A percentile compares a stretch with the other conserved stretches of the same genome.
phyloP scores from a whole-genome alignment of 2,888 invertebrate species.

The Homarus gammarus region DNA sequence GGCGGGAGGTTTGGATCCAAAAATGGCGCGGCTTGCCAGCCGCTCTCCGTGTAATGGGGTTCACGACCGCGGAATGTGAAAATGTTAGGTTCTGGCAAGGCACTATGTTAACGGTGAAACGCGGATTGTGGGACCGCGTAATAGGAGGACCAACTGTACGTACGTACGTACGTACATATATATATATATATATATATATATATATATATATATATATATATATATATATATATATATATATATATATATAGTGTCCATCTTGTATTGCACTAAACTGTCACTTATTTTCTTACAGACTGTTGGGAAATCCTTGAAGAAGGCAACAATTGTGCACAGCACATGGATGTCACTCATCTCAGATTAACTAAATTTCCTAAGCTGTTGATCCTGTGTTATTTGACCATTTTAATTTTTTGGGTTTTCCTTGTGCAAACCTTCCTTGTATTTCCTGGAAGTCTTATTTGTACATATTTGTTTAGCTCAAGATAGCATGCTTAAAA shows the following conservation, averaged over 20 bases:
- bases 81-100: no score
- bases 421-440: slow-evolving; percentile 13
- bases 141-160: no score
- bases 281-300: slow-evolving; percentile 47
- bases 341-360: slow-evolving; percentile 40
- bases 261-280: not conserved
- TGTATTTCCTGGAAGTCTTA: slow-evolving; percentile 14
- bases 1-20: no score
- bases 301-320: slow-evolving; percentile 43
- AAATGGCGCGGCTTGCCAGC: no score
- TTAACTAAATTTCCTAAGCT: slow-evolving; percentile 10
- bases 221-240: not conserved
- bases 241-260: not conserved
- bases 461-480: slow-evolving; percentile 33
- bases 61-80: no score
- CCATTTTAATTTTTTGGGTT: not conserved
- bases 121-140: no score
- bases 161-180: no score
- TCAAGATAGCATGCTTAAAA: slow-evolving; percentile 43
- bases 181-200: no score
- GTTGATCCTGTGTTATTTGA: slow-evolving; percentile 17
- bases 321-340: slow-evolving; percentile 35
- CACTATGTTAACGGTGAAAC: no score
- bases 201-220: not conserved
- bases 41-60: no score